Evolutionary conservation across 2,888 invertebrate species (phyloP), one percentile per base, ranked within the genome.

Genomic region (Oligia fasciuncula): DNA sequence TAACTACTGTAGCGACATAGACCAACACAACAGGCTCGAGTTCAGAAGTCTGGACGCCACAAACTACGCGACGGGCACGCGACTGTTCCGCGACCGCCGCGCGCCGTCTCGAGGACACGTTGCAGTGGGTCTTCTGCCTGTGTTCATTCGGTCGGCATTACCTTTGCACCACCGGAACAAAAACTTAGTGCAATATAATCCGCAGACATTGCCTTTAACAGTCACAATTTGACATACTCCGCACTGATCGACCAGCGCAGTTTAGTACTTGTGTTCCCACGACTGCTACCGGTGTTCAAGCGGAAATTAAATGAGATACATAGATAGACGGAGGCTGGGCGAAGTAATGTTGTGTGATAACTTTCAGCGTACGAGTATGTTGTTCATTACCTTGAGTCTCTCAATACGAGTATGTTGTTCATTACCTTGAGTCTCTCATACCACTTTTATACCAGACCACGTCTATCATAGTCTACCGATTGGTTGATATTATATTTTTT

Each of bases 201-300:
- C 40, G 62, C 73, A 71, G 49, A 72, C 73, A 62, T 60, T 68
- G 68, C 78, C 77, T 71, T 71, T 84, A 72, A 83, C 67, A 75
- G 69, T 75, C 73, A 74, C 77, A 77, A 87, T 86, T 83, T 57
- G 80, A 78, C 82, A 80, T 88, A 81, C n/a, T 76, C 70, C 23
- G 71, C 65, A 23, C 54, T 70, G 76, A 57, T 23, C 70, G 63
- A n/a, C 40, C 49, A 46, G 51, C 57, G 60, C 13, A n/a, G 60
- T 79, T 80, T 77, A 87, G 76, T 75, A 46, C 73, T 62, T 49
- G 46, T 35, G 73, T 80, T 87, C 85, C 63, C 87, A 84, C 87
- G 85, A 8, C 19, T 19, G 29, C 49, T 60, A 51, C 68, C 14
- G 54, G 3, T 13, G 23, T 40, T 68, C 68, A 68, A 77, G 29